Evolutionary conservation across 2,888 invertebrate species (phyloP), one percentile per base, ranked within the genome.

Genomic region (Aspidiotus rigidus): DNA sequence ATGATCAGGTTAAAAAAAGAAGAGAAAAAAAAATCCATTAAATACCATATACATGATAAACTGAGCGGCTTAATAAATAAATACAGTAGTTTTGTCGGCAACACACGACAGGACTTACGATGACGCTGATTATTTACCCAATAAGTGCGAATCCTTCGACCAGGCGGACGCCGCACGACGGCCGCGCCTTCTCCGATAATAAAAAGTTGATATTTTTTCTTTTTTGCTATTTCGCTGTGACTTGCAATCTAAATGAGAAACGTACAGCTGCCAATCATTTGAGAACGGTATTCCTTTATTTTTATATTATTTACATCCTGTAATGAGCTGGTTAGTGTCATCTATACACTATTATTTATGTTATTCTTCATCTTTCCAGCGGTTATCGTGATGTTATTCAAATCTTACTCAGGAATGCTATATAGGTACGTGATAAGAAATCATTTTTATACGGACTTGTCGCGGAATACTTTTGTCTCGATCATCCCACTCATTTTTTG

Each of bases 301-400:
- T 64, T 16, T 64, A 41, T 7, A 39, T 64, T 59, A 59, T 66
- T 44, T 66, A 66, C 66, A 66, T 66, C 57, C 66, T 66, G 66
- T 66, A 66, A 66, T 66, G 66, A 66, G 66, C 66, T 66, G 56
- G 66, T 66, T 66, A 66, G 66, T 66, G 66, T 66, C 66, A 66
- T 66, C 66, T 57, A 57, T 57, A 57, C 42, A 42, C 66, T 59
- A 59, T 66, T 66, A 66, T 66, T 66, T 66, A 66, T 66, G 66
- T 66, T 64, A 56, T 64, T 56, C 64, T 64, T 56, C 64, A 64
- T 64, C 64, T 64, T 56, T 64, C 57, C 40, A 64, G 56, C 56
- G 64, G 42, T 64, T 64, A 64, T 64, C 64, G 17, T 56, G 64
- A 57, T 64, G 64, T 64, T 64, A 64, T 64, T 64, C 41, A 44